Percentiles rank a stretch among this genome's conserved stretches.
Conservation (phyloP, 2,888 invertebrate species). For the Eristalinus sepulchralis region DNA sequence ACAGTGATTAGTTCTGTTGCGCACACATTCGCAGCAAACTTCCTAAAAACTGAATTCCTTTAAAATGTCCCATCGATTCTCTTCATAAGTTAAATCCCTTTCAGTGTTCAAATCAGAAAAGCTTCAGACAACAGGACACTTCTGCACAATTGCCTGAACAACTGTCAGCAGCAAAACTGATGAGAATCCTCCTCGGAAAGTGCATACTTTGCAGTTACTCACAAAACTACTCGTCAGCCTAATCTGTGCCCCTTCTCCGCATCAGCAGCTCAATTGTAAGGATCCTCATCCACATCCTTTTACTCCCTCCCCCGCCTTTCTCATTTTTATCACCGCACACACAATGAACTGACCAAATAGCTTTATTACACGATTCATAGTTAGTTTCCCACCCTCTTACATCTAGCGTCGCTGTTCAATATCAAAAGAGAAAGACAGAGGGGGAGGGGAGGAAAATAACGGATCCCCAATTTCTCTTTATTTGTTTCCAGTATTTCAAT, state of each 20-base stretch:
- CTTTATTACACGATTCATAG: slow-evolving; percentile 43
- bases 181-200: not conserved
- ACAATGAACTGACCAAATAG: slow-evolving; percentile 12
- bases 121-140: too few relatives aligned
- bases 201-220: not conserved
- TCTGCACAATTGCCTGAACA: too few relatives aligned
- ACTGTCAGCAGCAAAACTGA: too few relatives aligned
- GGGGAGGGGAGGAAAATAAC: slow-evolving; percentile 10
- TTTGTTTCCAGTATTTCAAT: slow-evolving; percentile 70
- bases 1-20: too few relatives aligned
- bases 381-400: not conserved
- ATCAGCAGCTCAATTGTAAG: not conserved
- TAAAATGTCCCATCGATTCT: too few relatives aligned
- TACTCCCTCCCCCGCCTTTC: not conserved
- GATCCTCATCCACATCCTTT: not conserved
- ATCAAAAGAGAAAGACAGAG: not conserved
- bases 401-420: not conserved
- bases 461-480: slow-evolving; percentile 59
- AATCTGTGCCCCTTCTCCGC: too few relatives aligned
- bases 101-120: too few relatives aligned
- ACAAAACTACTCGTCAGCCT: too few relatives aligned
- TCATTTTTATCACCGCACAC: not conserved
- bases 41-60: too few relatives aligned
- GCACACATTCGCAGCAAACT: too few relatives aligned
- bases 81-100: too few relatives aligned